phyloP scores from a whole-genome alignment of 2,113 vertebrate species.

The Larimichthys polyactis region DNA sequence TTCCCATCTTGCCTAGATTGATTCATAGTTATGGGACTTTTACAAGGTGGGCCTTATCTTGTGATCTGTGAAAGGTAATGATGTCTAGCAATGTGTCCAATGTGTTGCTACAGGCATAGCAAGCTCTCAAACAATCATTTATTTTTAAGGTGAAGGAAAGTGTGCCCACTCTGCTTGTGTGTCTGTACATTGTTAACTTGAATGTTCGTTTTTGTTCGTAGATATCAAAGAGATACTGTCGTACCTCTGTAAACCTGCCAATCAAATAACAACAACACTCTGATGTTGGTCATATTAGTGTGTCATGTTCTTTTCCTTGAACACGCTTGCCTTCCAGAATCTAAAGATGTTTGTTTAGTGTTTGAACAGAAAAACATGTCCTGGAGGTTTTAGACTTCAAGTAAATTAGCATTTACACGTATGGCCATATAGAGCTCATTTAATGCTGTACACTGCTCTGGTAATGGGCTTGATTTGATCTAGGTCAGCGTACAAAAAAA shows the following conservation, averaged over 20 bases:
- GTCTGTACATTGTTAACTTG: background rate
- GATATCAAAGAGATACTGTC: background rate
- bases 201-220: background rate
- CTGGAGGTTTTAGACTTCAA: background rate
- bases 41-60: conserved; percentile 60
- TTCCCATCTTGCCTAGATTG: conserved; percentile 58
- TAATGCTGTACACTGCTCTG: background rate
- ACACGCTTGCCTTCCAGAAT: background rate
- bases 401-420: conserved; percentile 9
- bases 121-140: conserved; percentile 35
- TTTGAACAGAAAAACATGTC: background rate
- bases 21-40: conserved; percentile 64
- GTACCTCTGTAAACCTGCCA: background rate
- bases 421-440: background rate
- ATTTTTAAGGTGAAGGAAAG: conserved; percentile 38
- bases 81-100: conserved; percentile 43
- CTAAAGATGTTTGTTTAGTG: background rate
- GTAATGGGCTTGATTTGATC: conserved; percentile 12
- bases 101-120: conserved; percentile 29
- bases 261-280: background rate
- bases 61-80: conserved; percentile 66
- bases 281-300: conserved; percentile 1
- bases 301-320: conserved; percentile 3
- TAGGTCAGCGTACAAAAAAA: background rate
- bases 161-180: background rate